Conservation (phyloP, 2,888 invertebrate genomes). For the Dexiosoma caninum region DNA sequence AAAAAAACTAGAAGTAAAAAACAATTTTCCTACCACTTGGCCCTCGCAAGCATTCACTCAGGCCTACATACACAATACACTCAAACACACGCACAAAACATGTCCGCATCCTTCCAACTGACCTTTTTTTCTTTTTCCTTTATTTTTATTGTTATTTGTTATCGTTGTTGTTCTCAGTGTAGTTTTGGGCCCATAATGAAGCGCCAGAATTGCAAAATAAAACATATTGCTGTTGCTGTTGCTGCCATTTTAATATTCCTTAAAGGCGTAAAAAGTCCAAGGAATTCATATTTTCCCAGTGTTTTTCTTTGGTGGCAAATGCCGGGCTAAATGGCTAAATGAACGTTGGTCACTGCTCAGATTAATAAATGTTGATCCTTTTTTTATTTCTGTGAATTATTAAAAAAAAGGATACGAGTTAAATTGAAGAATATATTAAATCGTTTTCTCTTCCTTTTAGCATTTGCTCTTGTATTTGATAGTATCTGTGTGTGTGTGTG, state of each 20-base stretch:
- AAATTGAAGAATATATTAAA: constrained; percentile 2
- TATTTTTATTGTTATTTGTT: constrained; percentile 50
- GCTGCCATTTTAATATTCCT: constrained; percentile 32
- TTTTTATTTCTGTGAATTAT: constrained; percentile 28
- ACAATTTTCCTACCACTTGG: constrained; percentile 37
- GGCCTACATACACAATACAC: not conserved
- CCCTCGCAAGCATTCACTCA: not conserved
- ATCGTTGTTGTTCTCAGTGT: constrained; percentile 37
- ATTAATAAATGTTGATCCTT: constrained; percentile 58
- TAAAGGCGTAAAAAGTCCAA: constrained; percentile 41
- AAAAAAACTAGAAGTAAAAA: constrained; percentile 8
- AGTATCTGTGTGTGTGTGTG: not conserved
- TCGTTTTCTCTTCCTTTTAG: not conserved
- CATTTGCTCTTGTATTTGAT: not conserved
- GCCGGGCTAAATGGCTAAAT: constrained; percentile 52
- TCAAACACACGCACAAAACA: not conserved
- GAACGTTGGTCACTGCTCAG: constrained; percentile 57
- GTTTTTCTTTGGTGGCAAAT: constrained; percentile 18
- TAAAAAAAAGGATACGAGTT: constrained; percentile 5
- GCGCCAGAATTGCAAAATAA: constrained; percentile 30
- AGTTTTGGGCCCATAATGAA: constrained; percentile 36
- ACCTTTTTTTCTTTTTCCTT: constrained; percentile 41
- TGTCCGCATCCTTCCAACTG: constrained; percentile 22
- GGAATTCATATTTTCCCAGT: constrained; percentile 24
- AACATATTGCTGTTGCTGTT: constrained; percentile 42